Evolutionary conservation across 2,888 invertebrate genomes (phyloP).

Genomic region (Aethes cnicana): DNA sequence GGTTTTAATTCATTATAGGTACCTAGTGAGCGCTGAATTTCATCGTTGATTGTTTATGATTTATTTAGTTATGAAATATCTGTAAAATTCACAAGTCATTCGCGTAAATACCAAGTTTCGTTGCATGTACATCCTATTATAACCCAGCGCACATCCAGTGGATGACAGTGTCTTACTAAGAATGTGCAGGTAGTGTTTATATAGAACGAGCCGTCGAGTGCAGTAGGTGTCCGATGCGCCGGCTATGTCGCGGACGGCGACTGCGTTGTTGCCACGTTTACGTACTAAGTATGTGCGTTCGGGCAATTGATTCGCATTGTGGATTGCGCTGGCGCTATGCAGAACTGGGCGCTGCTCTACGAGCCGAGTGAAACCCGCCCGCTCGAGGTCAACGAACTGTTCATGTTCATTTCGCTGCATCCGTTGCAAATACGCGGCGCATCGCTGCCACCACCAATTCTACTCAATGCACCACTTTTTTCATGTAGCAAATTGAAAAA

Average conservation of each 20-base stretch:
- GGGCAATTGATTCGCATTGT: slow-evolving; percentile 49
- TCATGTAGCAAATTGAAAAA: slow-evolving; percentile 65
- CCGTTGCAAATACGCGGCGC: slow-evolving; percentile 79
- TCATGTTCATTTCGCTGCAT: slow-evolving; percentile 81
- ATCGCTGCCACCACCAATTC: slow-evolving; percentile 72
- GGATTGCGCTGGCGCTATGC: slow-evolving; percentile 39
- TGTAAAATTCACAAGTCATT: too few species aligned
- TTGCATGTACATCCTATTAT: slow-evolving; percentile 11
- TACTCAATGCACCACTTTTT: slow-evolving; percentile 67
- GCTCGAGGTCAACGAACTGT: slow-evolving; percentile 77
- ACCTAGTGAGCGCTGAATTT: too few species aligned
- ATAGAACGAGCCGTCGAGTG: slow-evolving; percentile 21
- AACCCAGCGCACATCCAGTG: slow-evolving; percentile 21
- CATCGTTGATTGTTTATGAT: too few species aligned
- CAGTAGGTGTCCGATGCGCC: slow-evolving; percentile 25
- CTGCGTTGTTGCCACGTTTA: slow-evolving; percentile 53
- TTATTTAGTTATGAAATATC: too few species aligned
- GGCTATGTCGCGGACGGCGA: slow-evolving; percentile 24
- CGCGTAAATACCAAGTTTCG: too few species aligned
- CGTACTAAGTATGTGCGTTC: slow-evolving; percentile 44
- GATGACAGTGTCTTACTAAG: slow-evolving; percentile 28
- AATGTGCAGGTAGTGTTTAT: slow-evolving; percentile 29
- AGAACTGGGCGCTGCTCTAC: slow-evolving; percentile 56
- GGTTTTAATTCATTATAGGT: too few species aligned
- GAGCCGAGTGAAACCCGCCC: slow-evolving; percentile 80